Percentiles rank a stretch among this genome's conserved stretches.
Evolutionary conservation across 1,140 invertebrate genomes (phyloP).

Genomic region (Trichoplusia ni): DNA sequence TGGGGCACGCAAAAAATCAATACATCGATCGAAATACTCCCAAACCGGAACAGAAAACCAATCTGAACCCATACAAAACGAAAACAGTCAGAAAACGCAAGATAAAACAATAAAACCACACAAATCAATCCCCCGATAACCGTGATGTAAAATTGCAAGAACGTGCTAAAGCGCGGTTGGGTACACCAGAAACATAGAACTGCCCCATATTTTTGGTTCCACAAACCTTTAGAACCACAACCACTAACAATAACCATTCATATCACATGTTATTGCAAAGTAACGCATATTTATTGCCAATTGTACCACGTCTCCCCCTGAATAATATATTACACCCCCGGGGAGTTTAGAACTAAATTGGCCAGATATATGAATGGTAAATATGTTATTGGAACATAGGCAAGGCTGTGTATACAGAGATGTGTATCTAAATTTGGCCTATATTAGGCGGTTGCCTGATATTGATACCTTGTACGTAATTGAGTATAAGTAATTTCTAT

Average conservation of each 20-base stretch:
- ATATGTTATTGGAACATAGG: constrained; percentile 23
- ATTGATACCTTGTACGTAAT: constrained; percentile 6
- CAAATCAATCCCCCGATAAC: constrained; percentile 2
- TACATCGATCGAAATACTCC: no score
- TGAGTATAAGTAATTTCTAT: background rate
- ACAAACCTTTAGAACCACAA: constrained; percentile 10
- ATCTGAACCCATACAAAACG: no score
- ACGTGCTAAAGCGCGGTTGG: constrained; percentile 6
- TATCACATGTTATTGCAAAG: constrained; percentile 37
- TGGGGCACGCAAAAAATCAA: no score
- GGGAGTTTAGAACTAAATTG: constrained; percentile 34
- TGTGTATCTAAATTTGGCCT: constrained; percentile 15
- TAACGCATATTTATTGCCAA: constrained; percentile 39
- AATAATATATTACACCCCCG: constrained; percentile 22
- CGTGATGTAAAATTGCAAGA: constrained; percentile 3
- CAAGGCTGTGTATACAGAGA: background rate
- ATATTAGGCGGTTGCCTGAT: constrained; percentile 11
- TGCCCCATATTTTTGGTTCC: constrained; percentile 11
- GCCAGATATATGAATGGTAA: constrained; percentile 34
- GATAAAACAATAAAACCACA: background rate
- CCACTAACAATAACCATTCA: constrained; percentile 34
- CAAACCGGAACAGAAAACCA: no score
- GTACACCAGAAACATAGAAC: constrained; percentile 3
- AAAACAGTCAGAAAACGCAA: no score
- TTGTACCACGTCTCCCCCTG: constrained; percentile 14